Evolutionary conservation across 2,113 vertebrate species (phyloP), one percentile per base, ranked within the genome.

Genomic region (Pipra filicauda): DNA sequence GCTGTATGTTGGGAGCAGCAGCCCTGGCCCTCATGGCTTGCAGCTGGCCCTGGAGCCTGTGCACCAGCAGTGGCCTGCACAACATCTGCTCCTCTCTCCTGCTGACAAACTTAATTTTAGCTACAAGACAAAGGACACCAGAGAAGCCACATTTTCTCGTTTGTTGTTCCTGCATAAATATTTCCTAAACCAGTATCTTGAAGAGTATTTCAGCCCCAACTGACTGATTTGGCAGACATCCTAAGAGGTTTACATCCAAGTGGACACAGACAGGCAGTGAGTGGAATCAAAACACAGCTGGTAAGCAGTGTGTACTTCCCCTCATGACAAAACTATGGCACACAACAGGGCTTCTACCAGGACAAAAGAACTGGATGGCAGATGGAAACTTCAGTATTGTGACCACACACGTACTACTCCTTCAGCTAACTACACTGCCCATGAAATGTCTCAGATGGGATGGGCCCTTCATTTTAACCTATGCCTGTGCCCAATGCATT

Each of bases 401-500:
- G 74, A 69, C 17, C n/a, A 43, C 13, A 30, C 37, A 39, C 0
- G 4, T 27, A 22, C 31, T 12, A 3, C 37, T 69, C 74, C 27
- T 43, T 8, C 54, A 91, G 51, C 35, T 64, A 44, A 33, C 43
- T 35, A 19, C 11, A 8, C 8, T 22, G 58, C 26, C 51, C 3
- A 0, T 4, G 44, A 46, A 58, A 49, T 16, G 10, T 21, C 77
- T 75, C n/a, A 35, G 41, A 2, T 8, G 64, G 71, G 74, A 55
- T 2, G 2, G 23, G 35, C 15, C 43, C 66, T 80, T 70, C 3
- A 1, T 12, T 7, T 1, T 15, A 70, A 80, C 16, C 23, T 6
- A 0, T 1, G 20, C 43, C 72, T 22, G 75, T 26, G 48, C 51
- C 59, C 7, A 1, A 12, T 1, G 2, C 39, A 22, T 15, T 48